Evolutionary conservation across 2,113 vertebrate genomes (phyloP).

Genomic region (Hemichromis elongatus): DNA sequence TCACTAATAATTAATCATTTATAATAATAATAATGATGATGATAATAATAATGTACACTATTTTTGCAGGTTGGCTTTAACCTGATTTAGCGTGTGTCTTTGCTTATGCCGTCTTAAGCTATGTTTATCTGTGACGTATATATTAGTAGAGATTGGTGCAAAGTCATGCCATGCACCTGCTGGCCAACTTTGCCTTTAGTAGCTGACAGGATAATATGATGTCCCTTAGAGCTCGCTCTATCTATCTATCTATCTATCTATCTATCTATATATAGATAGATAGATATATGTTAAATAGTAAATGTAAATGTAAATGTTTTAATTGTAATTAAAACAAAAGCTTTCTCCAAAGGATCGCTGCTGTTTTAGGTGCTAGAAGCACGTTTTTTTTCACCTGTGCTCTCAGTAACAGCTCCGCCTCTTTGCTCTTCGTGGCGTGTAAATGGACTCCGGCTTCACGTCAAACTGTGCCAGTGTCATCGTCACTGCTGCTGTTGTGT

Average conservation of each 20-base stretch:
- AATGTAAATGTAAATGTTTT: no score
- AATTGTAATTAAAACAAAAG: neutral
- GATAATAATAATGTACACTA: neutral
- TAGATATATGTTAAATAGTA: no score
- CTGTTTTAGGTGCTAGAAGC: neutral
- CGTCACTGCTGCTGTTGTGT: neutral
- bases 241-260: no score
- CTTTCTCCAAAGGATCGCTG: neutral
- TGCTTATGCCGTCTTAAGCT: accelerated
- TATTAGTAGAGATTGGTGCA: neutral
- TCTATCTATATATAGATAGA: no score
- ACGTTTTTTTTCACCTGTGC: neutral
- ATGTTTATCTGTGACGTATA: neutral
- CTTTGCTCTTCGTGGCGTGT: neutral
- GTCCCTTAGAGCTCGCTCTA: neutral
- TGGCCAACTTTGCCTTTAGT: neutral
- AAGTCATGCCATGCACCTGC: neutral
- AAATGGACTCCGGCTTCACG: neutral
- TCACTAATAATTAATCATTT: neutral
- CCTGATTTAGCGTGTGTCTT: neutral
- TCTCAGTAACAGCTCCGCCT: accelerated
- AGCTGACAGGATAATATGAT: neutral
- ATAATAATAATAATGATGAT: neutral
- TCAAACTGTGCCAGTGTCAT: neutral
- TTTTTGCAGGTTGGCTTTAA: neutral